Evolutionary conservation across 35 echinoderm and acorn worm genomes (phyloP).

Genomic region (Holothuria glaberrima): DNA sequence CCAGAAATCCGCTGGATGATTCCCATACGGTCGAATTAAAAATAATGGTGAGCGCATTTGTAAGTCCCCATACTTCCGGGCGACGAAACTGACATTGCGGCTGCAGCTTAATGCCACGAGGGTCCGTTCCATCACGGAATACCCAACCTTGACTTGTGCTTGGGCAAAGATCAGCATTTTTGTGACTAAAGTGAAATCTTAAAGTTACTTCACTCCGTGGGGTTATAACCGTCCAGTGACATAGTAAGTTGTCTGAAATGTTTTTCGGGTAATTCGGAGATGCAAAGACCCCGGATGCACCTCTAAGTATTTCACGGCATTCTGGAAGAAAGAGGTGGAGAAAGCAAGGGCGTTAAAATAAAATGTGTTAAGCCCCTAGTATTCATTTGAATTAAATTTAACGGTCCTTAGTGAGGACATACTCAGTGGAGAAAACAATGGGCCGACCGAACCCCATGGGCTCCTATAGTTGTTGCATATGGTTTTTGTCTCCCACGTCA

Average conservation of each 20-base stretch:
- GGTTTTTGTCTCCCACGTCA: too few species aligned
- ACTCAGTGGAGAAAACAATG: too few species aligned
- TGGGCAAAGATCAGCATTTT: slow-evolving; percentile 3
- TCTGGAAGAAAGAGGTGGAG: background rate
- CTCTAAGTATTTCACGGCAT: background rate
- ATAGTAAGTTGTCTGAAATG: slow-evolving; percentile 4
- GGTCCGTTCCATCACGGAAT: slow-evolving; percentile 29
- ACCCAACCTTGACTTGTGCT: slow-evolving; percentile 20
- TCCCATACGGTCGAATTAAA: slow-evolving; percentile 20
- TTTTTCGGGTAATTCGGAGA: slow-evolving; percentile 15
- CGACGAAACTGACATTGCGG: background rate
- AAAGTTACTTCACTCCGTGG: background rate
- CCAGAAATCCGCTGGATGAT: background rate
- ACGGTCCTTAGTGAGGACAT: too few species aligned
- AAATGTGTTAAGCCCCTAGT: too few species aligned
- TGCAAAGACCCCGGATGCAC: background rate
- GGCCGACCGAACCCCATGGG: too few species aligned
- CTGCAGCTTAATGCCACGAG: background rate
- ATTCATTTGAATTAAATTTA: too few species aligned
- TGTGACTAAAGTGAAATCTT: background rate
- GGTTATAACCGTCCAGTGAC: slow-evolving; percentile 30
- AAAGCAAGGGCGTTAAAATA: too few species aligned
- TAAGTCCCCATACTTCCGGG: background rate
- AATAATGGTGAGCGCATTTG: slow-evolving; percentile 13
- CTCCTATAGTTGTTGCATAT: too few species aligned